Conservation (phyloP, 2,888 invertebrate species). For the Pediacus dermestoides region DNA sequence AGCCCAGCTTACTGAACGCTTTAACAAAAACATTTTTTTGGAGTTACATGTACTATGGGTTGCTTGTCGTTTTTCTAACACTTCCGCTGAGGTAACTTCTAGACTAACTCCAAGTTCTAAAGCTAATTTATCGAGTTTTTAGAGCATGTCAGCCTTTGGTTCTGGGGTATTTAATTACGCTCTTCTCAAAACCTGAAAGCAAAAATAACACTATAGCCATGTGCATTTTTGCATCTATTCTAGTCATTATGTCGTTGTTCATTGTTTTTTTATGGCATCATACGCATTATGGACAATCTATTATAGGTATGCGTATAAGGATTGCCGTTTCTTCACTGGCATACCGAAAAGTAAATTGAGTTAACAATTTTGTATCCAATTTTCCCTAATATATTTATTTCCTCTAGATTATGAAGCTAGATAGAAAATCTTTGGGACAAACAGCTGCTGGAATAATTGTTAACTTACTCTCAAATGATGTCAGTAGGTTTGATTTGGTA, state of each 20-base stretch:
- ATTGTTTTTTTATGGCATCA: conserved; percentile 61
- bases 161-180: too few species aligned
- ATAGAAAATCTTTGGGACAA: conserved; percentile 67
- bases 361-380: too few species aligned
- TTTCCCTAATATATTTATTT: too few species aligned
- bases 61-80: conserved; percentile 15
- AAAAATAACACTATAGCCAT: conserved; percentile 55
- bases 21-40: conserved; percentile 18
- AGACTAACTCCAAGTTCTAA: too few species aligned
- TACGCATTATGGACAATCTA: conserved; percentile 57
- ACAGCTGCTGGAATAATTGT: conserved; percentile 81
- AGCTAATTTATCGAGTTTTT: too few species aligned
- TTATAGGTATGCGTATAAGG: conserved; percentile 71
- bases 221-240: conserved; percentile 55
- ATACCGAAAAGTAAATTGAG: conserved; percentile 82
- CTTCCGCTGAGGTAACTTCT: conserved; percentile 18
- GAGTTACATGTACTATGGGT: conserved; percentile 21
- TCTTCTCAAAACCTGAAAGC: too few species aligned
- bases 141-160: conserved; percentile 52
- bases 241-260: conserved; percentile 53
- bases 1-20: conserved; percentile 24
- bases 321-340: conserved; percentile 73
- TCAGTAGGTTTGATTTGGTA: conserved; percentile 73
- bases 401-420: conserved; percentile 57
- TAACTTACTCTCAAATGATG: conserved; percentile 81